A percentile compares a stretch with the other conserved stretches of the same genome.
Evolutionary conservation across 2,113 vertebrate species (phyloP).

Genomic region (Picathartes gymnocephalus): DNA sequence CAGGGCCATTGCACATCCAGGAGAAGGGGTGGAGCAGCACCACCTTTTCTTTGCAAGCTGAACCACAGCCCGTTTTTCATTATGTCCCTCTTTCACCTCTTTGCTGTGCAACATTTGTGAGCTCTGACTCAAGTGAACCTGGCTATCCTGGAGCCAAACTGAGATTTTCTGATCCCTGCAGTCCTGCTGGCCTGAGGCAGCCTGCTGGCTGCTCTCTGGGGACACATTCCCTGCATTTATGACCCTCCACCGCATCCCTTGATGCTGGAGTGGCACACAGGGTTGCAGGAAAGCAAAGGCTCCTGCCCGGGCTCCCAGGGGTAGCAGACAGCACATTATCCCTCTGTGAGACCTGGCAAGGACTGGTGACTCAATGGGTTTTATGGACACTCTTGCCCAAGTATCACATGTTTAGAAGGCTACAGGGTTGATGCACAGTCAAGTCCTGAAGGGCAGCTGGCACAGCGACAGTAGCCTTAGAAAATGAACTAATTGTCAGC

Average conservation of each 20-base stretch:
- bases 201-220: background rate
- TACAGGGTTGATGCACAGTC: background rate
- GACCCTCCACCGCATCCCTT: background rate
- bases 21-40: background rate
- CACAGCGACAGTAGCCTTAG: background rate
- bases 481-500: conserved; percentile 56
- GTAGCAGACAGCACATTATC: background rate
- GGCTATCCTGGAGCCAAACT: background rate
- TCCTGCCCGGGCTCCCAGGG: background rate
- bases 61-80: background rate
- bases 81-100: background rate
- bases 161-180: background rate
- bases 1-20: background rate
- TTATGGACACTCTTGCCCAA: background rate
- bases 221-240: background rate
- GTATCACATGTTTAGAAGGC: background rate
- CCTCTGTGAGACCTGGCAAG: background rate
- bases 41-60: background rate
- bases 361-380: background rate
- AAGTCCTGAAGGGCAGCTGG: conserved; percentile 43
- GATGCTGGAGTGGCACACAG: background rate
- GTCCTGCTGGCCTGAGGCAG: background rate
- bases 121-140: background rate
- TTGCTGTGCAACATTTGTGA: background rate
- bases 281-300: background rate